Evolutionary conservation across 92 coral and sea anemone species (phyloP).

Genomic region (Porites cylindrica): DNA sequence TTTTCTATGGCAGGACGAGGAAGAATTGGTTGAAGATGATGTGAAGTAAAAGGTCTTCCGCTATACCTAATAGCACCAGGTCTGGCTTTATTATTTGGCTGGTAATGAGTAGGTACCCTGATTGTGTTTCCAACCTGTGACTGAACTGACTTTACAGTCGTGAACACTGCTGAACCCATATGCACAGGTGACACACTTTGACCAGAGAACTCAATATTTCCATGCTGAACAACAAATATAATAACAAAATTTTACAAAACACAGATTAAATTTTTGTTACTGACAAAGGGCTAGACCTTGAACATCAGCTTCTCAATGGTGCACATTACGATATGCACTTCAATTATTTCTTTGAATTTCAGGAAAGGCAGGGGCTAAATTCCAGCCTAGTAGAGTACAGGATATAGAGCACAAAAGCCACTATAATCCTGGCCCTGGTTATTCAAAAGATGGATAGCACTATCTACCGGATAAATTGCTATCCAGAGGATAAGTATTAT

Average conservation of each 20-base stretch:
- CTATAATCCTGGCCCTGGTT: too few relatives aligned
- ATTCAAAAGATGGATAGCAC: too few relatives aligned
- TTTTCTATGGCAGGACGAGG: conserved; percentile 49
- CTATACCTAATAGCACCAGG: conserved; percentile 26
- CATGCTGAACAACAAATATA: conserved; percentile 11
- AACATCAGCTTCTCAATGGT: too few relatives aligned
- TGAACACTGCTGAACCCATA: conserved; percentile 22
- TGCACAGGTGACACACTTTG: conserved; percentile 10
- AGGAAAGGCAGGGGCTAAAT: too few relatives aligned
- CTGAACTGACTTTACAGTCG: conserved; percentile 29
- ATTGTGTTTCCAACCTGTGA: conserved; percentile 1
- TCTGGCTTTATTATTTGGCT: conserved; percentile 25
- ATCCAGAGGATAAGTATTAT: too few relatives aligned
- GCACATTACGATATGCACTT: too few relatives aligned
- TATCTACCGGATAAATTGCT: too few relatives aligned
- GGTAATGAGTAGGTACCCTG: conserved; percentile 22
- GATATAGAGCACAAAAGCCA: too few relatives aligned
- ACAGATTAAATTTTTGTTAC: neutral
- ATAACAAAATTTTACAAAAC: neutral
- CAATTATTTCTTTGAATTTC: too few relatives aligned
- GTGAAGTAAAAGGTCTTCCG: conserved; percentile 38
- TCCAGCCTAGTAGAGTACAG: too few relatives aligned
- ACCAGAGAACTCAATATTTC: conserved; percentile 34
- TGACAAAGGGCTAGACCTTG: too few relatives aligned
- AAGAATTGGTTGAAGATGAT: conserved; percentile 51